Percentiles rank a stretch among this genome's conserved stretches.
These are phyloP conservation scores for Paradoxurus hermaphroditus DNA, from an alignment of 2,113 vertebrate genomes.

Conservation along the genomic window DNA sequence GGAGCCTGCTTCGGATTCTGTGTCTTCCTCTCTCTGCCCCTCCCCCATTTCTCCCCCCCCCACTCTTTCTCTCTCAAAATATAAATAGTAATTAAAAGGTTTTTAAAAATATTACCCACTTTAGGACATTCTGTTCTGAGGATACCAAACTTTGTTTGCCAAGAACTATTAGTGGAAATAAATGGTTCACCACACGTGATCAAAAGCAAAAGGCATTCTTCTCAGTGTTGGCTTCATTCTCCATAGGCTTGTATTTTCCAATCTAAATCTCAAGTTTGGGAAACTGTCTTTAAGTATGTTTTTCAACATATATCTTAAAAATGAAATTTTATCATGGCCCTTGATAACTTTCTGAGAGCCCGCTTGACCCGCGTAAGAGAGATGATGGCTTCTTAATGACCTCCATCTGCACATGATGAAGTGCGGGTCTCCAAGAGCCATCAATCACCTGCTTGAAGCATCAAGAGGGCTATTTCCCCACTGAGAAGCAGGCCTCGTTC, in stretches of 20 bases:
- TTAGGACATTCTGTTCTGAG: background rate
- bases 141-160: background rate
- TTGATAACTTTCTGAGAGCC: background rate
- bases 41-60: too few species aligned
- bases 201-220: background rate
- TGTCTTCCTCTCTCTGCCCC: too few species aligned
- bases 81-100: too few species aligned
- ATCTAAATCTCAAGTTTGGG: background rate
- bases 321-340: background rate
- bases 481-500: background rate
- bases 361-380: background rate
- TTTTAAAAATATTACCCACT: too few species aligned
- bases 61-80: too few species aligned
- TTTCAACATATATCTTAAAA: background rate
- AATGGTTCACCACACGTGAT: background rate
- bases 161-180: background rate
- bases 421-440: background rate
- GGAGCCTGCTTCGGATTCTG: too few species aligned
- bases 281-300: background rate
- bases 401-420: background rate
- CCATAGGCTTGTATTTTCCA: background rate
- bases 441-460: background rate
- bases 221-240: background rate
- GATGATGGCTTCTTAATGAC: constrained; percentile 22
- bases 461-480: background rate